These are phyloP conservation scores for Apus apus DNA, from an alignment of 2,113 vertebrate species.

Conservation along the genomic window DNA sequence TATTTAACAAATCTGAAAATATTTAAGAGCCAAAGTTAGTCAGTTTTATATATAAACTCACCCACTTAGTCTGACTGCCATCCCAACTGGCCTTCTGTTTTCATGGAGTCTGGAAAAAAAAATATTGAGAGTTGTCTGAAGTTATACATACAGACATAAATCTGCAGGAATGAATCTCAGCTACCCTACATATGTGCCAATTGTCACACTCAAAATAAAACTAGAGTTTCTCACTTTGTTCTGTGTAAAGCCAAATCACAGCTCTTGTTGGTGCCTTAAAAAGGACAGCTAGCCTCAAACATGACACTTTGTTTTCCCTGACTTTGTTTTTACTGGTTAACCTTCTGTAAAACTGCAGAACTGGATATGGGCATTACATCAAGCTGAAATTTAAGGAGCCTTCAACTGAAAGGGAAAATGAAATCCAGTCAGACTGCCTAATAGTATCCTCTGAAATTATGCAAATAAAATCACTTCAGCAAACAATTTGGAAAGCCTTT, in stretches of 20 bases:
- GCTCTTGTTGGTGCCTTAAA: background rate
- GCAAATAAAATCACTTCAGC: background rate
- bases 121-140: constrained; percentile 13
- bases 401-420: background rate
- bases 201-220: background rate
- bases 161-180: background rate
- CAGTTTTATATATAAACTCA: constrained; percentile 60
- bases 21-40: constrained; percentile 49
- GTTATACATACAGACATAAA: background rate
- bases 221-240: background rate
- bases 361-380: background rate
- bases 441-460: background rate
- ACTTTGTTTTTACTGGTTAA: background rate
- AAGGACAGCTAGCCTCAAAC: background rate
- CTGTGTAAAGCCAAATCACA: background rate
- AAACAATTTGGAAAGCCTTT: background rate
- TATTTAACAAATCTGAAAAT: constrained; percentile 67
- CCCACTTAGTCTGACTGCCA: constrained; percentile 51
- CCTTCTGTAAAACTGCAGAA: background rate
- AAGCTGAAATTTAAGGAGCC: background rate
- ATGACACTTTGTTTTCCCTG: background rate
- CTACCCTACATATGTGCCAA: rapidly evolving
- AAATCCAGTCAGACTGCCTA: background rate
- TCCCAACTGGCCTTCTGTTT: constrained; percentile 35
- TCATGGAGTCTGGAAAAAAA: constrained; percentile 41